A percentile compares a stretch with the other conserved stretches of the same genome.
phyloP scores from a whole-genome alignment of 2,113 vertebrate species.

The Meles meles region DNA sequence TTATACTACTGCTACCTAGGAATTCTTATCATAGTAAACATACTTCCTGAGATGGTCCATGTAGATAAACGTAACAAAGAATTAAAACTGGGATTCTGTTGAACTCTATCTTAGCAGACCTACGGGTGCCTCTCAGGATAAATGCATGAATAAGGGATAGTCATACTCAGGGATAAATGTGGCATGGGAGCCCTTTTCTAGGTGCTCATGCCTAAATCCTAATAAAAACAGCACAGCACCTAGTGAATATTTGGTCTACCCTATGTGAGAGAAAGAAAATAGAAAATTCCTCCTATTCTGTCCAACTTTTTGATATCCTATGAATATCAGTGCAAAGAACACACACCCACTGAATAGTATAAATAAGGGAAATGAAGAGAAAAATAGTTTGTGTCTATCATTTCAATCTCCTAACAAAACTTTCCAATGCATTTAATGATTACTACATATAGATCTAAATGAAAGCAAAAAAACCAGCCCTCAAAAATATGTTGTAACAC shows the following conservation, averaged over 20 bases:
- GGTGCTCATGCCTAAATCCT: background rate
- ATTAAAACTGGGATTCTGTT: constrained; percentile 2
- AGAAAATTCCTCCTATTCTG: constrained; percentile 55
- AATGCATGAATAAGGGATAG: background rate
- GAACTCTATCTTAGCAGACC: background rate
- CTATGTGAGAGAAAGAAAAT: constrained; percentile 23
- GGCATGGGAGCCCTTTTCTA: background rate
- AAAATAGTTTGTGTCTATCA: constrained; percentile 49
- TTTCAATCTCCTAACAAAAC: constrained; percentile 52
- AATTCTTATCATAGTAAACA: constrained; percentile 5
- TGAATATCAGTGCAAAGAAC: constrained; percentile 37
- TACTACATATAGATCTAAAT: constrained; percentile 48
- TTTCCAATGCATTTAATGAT: constrained; percentile 46
- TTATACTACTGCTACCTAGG: background rate
- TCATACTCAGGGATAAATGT: background rate
- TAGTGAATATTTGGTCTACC: background rate
- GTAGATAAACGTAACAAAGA: background rate
- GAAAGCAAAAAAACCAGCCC: constrained; percentile 47
- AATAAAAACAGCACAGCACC: background rate
- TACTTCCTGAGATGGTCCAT: background rate
- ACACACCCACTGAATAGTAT: background rate
- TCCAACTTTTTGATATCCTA: constrained; percentile 35
- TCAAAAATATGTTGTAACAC: constrained; percentile 51
- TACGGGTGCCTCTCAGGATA: background rate
- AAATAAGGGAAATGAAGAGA: constrained; percentile 53